Conservation (phyloP, 2,113 vertebrate species). For the Dendrocopos noguchii region DNA sequence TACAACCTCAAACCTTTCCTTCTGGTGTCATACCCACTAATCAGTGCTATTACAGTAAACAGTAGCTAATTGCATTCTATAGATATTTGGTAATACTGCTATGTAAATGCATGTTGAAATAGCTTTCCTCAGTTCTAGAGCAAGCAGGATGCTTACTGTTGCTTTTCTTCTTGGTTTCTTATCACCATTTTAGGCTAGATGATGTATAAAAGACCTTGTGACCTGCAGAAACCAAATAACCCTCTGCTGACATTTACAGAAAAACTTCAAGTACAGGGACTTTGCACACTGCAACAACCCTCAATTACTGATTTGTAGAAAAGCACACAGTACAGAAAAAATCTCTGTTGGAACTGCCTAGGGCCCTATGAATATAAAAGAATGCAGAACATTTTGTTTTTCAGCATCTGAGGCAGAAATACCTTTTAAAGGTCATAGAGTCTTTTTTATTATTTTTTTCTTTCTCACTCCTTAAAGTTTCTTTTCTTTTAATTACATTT, state of each 20-base stretch:
- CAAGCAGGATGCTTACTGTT: background rate
- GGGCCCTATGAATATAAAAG: constrained; percentile 45
- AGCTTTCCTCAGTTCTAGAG: background rate
- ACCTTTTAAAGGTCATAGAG: constrained; percentile 60
- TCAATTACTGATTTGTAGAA: constrained; percentile 55
- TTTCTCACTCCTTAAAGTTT: background rate
- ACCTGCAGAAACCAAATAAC: constrained; percentile 33
- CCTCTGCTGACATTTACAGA: constrained; percentile 63
- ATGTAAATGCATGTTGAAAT: background rate
- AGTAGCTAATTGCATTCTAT: background rate
- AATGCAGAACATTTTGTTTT: constrained; percentile 25
- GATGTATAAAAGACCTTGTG: background rate
- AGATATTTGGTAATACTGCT: background rate
- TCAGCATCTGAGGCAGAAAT: constrained; percentile 35
- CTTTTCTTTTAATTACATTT: background rate
- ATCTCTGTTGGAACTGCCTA: constrained; percentile 43
- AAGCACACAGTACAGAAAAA: constrained; percentile 34
- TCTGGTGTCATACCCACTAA: background rate
- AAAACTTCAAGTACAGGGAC: constrained; percentile 58
- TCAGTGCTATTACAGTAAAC: background rate
- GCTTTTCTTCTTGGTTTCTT: background rate
- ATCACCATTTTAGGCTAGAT: background rate
- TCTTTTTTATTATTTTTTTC: background rate
- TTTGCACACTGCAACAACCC: constrained; percentile 13
- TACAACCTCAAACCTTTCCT: background rate